A percentile compares a stretch with the other conserved stretches of the same genome.
Evolutionary conservation across 1,140 invertebrate genomes (phyloP).

Genomic region (Bombus haemorrhoidalis): DNA sequence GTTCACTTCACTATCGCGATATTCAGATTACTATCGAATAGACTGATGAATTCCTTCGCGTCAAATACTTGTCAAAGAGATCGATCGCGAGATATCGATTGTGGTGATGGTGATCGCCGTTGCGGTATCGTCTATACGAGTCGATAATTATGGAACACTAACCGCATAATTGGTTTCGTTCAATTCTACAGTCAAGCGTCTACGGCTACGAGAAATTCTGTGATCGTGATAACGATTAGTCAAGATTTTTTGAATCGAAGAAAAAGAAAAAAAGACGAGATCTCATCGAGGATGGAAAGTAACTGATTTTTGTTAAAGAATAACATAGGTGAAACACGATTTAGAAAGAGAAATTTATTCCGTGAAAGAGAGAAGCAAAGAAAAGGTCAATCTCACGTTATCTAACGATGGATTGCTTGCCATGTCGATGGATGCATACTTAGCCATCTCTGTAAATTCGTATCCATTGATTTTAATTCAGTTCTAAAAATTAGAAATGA

Average conservation of each 20-base stretch:
- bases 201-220: not conserved
- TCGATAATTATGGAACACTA: slow-evolving; percentile 34
- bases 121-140: slow-evolving; percentile 5
- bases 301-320: not conserved
- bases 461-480: not conserved
- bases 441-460: not conserved
- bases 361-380: not conserved
- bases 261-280: not conserved
- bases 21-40: slow-evolving; percentile 15
- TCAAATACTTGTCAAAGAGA: not conserved
- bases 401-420: not conserved
- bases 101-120: not conserved
- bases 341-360: slow-evolving; percentile 24
- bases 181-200: not conserved
- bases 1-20: not conserved
- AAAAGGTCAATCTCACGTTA: slow-evolving; percentile 1
- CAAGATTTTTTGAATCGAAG: not conserved
- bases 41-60: slow-evolving; percentile 12
- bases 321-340: not conserved
- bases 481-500: not conserved
- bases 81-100: slow-evolving; percentile 25
- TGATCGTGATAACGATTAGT: slow-evolving; percentile 16
- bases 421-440: not conserved
- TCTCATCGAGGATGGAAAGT: slow-evolving; percentile 21
- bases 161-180: slow-evolving; percentile 11